Evolutionary conservation across 2,113 vertebrate species (phyloP).

Genomic region (Mastomys natalensis): DNA sequence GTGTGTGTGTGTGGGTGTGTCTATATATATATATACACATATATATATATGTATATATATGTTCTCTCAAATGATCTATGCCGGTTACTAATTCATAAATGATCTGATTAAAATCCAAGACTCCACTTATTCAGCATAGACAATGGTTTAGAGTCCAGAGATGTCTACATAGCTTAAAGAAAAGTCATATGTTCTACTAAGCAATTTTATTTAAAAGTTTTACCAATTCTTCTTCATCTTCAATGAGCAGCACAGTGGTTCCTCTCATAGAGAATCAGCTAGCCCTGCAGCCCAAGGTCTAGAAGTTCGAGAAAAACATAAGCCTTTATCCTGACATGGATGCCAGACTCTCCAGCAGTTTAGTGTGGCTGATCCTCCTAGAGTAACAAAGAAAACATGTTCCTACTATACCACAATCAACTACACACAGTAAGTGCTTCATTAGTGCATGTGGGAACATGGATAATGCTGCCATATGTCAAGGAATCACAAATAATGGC

Average conservation of each 20-base stretch:
- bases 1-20: too few species aligned
- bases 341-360: background rate
- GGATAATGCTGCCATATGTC: background rate
- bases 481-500: background rate
- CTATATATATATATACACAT: too few species aligned
- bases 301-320: fast-evolving
- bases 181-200: background rate
- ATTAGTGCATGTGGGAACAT: background rate
- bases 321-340: background rate
- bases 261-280: background rate
- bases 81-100: too few species aligned
- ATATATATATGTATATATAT: too few species aligned
- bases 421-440: background rate
- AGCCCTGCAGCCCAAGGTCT: background rate
- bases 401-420: background rate
- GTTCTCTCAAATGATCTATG: background rate
- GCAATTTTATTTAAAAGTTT: background rate
- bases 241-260: conserved; percentile 58
- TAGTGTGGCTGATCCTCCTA: background rate
- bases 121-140: background rate
- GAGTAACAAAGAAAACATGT: background rate
- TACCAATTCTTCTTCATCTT: conserved; percentile 55
- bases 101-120: background rate
- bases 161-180: background rate
- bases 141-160: background rate